Percentiles rank a stretch among this genome's conserved stretches.
Evolutionary conservation across 2,113 vertebrate species (phyloP).

Genomic region (Phyllostomus discolor): DNA sequence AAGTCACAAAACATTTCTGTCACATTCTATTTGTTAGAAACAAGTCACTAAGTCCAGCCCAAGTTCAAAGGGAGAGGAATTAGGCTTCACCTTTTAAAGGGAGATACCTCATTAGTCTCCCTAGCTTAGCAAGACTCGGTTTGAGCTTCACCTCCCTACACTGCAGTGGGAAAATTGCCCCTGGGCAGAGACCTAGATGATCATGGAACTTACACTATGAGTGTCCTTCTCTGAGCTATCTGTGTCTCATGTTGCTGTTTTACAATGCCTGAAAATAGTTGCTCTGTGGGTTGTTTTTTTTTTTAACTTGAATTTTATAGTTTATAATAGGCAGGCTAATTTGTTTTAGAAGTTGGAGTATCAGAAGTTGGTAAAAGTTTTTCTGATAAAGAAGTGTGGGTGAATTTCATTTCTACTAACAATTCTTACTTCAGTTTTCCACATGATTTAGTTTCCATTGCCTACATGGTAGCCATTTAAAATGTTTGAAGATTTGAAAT

Average conservation of each 20-base stretch:
- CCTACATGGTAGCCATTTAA: constrained; percentile 6
- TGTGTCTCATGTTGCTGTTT: neutral
- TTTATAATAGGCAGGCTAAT: neutral
- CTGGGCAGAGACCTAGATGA: neutral
- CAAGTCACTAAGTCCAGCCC: neutral
- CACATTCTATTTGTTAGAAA: neutral
- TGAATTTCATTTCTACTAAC: constrained; percentile 39
- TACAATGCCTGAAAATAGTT: neutral
- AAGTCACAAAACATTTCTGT: neutral
- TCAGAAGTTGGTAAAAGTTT: neutral
- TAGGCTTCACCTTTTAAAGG: neutral
- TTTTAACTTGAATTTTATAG: constrained; percentile 4
- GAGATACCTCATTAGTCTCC: neutral
- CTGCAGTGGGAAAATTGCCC: neutral
- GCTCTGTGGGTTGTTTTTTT: neutral
- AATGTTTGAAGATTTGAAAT: constrained; percentile 24
- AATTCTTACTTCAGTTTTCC: neutral
- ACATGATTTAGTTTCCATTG: neutral
- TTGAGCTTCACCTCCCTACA: neutral
- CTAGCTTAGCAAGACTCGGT: neutral
- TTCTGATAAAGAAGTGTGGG: neutral
- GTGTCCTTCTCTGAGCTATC: neutral
- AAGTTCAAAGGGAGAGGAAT: neutral
- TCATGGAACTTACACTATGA: neutral
- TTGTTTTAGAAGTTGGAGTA: neutral